Evolutionary conservation across 2,888 invertebrate genomes (phyloP), one percentile per base, ranked within the genome.

Genomic region (Drosophila neotestacea): DNA sequence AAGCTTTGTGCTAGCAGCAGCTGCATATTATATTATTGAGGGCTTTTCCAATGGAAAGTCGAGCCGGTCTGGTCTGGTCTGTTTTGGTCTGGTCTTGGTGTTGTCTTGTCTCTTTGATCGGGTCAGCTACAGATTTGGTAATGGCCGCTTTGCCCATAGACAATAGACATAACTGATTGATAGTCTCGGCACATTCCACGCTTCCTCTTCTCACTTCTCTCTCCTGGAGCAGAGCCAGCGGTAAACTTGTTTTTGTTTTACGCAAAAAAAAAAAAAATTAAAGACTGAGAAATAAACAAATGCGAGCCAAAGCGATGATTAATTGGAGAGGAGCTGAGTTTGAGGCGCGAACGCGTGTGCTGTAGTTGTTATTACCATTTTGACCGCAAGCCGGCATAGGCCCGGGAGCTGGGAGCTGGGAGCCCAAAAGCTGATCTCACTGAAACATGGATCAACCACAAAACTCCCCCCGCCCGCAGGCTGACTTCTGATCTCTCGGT

Each of bases 21-120:
- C 46, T 46, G 58, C 46, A 47, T 27, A 47, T 56, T 62, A 44
- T 48, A 22, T 62, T 66, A 50, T 64, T 46, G 54, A 70, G 86
- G 88, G 84, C 87, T 88, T 86, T 84, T 88, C 86, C 84, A 86
- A 80, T 80, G 84, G 87, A 88, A 86, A 84, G 78, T 88, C 81
- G 67, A 79, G 83, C 88, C 85, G 86, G 85, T 85, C 65, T 38
- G 30, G 48, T 54, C 47, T 44, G 42, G 52, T 27, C 13, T 16
- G 51, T 27, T 16, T 39, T 41, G 54, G 32, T 30, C 32, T 34
- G 16, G 48, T 83, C 61, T 34, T 16, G 16, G 48, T 83, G 58
- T 34, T 16, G 46, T 70, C 51, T 50, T 50, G 50, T 11, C 22
- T 11, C n/a, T 46, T 22, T 34, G 59, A 30, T 63, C 58, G 68